A percentile compares a stretch with the other conserved stretches of the same genome.
Conservation (phyloP, 2,888 invertebrate species). For the Emmelina monodactyla region DNA sequence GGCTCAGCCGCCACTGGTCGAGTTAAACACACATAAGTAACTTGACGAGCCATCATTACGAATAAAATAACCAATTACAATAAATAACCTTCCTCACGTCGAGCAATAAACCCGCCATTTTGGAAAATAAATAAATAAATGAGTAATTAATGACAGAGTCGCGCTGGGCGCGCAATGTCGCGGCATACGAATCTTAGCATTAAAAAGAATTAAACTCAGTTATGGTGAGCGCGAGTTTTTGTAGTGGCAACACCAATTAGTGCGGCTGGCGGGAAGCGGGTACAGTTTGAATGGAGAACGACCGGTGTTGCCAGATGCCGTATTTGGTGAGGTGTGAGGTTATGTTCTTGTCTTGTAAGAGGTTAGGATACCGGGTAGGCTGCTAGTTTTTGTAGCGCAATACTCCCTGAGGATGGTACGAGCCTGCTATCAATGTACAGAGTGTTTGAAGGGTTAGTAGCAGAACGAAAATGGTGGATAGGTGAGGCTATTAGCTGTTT, state of each 20-base stretch:
- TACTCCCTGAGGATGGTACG: too few species aligned
- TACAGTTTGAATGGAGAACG: neutral
- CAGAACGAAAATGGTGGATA: too few species aligned
- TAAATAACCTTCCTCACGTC: constrained; percentile 39
- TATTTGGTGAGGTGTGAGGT: neutral
- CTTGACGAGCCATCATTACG: constrained; percentile 32
- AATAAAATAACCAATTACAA: constrained; percentile 52
- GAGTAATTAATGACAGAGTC: constrained; percentile 44
- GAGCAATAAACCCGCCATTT: constrained; percentile 50
- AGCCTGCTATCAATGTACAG: too few species aligned
- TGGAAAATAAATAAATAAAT: constrained; percentile 52
- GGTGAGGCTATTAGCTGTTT: too few species aligned
- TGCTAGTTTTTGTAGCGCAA: too few species aligned
- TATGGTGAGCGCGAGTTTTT: constrained; percentile 24
- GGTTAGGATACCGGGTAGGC: too few species aligned
- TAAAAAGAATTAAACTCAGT: constrained; percentile 44
- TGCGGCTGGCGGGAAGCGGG: neutral
- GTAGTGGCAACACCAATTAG: too few species aligned
- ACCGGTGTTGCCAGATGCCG: neutral
- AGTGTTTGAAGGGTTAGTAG: too few species aligned
- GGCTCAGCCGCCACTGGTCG: constrained; percentile 21
- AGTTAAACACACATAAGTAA: constrained; percentile 20
- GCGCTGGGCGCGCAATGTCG: constrained; percentile 24
- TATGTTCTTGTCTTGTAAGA: too few species aligned
- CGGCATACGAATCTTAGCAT: constrained; percentile 52